Evolutionary conservation across 2,888 invertebrate species (phyloP).

Genomic region (Bellardia pandia): DNA sequence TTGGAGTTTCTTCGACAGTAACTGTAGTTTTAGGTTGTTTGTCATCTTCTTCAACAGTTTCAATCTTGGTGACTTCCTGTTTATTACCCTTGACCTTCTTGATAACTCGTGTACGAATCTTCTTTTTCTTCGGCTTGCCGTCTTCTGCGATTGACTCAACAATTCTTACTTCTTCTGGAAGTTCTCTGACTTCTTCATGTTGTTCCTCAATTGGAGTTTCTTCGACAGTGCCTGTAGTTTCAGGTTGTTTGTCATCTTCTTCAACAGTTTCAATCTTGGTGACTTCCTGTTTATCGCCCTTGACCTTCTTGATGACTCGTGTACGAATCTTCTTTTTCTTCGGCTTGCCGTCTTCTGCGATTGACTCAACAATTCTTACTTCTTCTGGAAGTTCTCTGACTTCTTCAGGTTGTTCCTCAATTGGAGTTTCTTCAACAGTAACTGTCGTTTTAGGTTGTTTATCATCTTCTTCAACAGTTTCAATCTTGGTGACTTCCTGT

Average conservation of each 20-base stretch:
- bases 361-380: slow-evolving; percentile 72
- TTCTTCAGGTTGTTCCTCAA: slow-evolving; percentile 23
- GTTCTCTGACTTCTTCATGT: slow-evolving; percentile 63
- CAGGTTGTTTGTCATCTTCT: slow-evolving; percentile 55
- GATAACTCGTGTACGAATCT: slow-evolving; percentile 73
- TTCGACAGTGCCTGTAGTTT: slow-evolving; percentile 72
- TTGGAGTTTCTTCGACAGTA: slow-evolving; percentile 74
- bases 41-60: slow-evolving; percentile 80
- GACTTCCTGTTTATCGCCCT: slow-evolving; percentile 65
- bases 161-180: slow-evolving; percentile 72
- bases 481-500: slow-evolving; percentile 47
- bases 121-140: slow-evolving; percentile 73
- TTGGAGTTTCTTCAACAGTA: slow-evolving; percentile 22
- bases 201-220: slow-evolving; percentile 64
- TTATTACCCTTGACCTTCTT: slow-evolving; percentile 73
- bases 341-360: slow-evolving; percentile 72
- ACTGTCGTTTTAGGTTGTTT: slow-evolving; percentile 49
- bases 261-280: slow-evolving; percentile 65
- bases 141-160: slow-evolving; percentile 72
- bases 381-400: slow-evolving; percentile 61
- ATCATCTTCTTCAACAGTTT: slow-evolving; percentile 49
- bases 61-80: slow-evolving; percentile 79
- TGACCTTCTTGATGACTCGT: slow-evolving; percentile 62
- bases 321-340: slow-evolving; percentile 64
- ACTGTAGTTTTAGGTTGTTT: slow-evolving; percentile 81